Base-by-base conservation (phyloP, 2,888 invertebrate species). In the Sepioteuthis lessoniana region DNA sequence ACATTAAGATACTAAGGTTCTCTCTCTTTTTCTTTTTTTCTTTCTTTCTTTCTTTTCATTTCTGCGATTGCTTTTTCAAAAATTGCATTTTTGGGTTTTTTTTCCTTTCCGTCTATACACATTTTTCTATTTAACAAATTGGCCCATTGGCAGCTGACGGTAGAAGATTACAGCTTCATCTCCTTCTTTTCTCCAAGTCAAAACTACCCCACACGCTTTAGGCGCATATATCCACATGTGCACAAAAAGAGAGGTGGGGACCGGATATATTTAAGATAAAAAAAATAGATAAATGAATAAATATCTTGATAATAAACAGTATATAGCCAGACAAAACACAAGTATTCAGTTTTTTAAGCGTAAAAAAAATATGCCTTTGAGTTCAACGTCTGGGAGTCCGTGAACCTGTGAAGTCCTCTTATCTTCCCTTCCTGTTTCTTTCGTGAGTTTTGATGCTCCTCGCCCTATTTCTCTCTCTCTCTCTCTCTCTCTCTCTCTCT, bases 161-260 rank as follows among this genome's bases (percentile, higher is more conserved):
- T 16, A 13, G 76, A 76, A 76, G n/a, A 35, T 76, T 76, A 76
- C 76, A 76, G 76, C n/a, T 76, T 76, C n/a, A 16, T n/a, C n/a
- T 16, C 3, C n/a, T 16, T 10, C 76, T 35, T n/a, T 35, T n/a
- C 16, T n/a, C n/a, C n/a, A 16, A 76, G n/a, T 76, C 13, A 76
- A 76, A n/a, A n/a, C n/a, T n/a, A 76, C n/a, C n/a, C n/a, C n/a
- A 76, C 76, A 35, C 76, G n/a, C 76, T 76, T 76, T 76, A 76
- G 76, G 76, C 76, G 76, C n/a, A 76, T 35, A 35, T 76, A 13
- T n/a, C 10, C 76, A 76, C 76, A 76, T 76, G n/a, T 76, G 76
- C 76, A 76, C 35, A 76, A 2, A 0, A 60, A 55, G 25, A 0
- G 5, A 21, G 21, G 0, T 2, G 60, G 16, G 35, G 16, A 35